phyloP scores from a whole-genome alignment of 1,140 invertebrate species.

The Tetraneura akinire region DNA sequence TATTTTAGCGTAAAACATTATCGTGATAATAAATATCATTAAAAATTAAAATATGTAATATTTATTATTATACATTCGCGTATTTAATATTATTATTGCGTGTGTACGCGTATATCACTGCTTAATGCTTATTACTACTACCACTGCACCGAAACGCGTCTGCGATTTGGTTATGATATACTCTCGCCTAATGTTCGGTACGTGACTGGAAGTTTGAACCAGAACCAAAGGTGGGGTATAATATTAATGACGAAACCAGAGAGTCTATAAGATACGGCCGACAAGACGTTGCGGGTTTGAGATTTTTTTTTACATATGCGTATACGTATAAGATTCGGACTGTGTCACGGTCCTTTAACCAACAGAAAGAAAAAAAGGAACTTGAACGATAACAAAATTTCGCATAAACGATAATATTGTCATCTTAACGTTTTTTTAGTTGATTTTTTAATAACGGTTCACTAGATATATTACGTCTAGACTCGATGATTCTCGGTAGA shows the following conservation, averaged over 20 bases:
- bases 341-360: too few relatives aligned
- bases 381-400: background rate
- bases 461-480: too few relatives aligned
- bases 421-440: background rate
- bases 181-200: constrained; percentile 21
- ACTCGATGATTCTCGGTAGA: background rate
- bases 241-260: constrained; percentile 16
- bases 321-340: background rate
- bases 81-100: too few relatives aligned
- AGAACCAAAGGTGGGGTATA: constrained; percentile 18
- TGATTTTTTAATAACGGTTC: background rate
- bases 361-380: background rate
- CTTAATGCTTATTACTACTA: constrained; percentile 21
- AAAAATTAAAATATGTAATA: too few relatives aligned
- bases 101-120: background rate
- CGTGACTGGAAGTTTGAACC: constrained; percentile 41
- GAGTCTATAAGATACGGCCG: constrained; percentile 11
- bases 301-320: background rate
- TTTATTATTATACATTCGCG: background rate
- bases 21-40: too few relatives aligned
- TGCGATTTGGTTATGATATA: constrained; percentile 30
- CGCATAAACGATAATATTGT: background rate
- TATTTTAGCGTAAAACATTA: too few relatives aligned
- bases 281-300: constrained; percentile 5
- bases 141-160: background rate